phyloP scores from a whole-genome alignment of 2,113 vertebrate genomes.

The Trematocara stigmaticum region DNA sequence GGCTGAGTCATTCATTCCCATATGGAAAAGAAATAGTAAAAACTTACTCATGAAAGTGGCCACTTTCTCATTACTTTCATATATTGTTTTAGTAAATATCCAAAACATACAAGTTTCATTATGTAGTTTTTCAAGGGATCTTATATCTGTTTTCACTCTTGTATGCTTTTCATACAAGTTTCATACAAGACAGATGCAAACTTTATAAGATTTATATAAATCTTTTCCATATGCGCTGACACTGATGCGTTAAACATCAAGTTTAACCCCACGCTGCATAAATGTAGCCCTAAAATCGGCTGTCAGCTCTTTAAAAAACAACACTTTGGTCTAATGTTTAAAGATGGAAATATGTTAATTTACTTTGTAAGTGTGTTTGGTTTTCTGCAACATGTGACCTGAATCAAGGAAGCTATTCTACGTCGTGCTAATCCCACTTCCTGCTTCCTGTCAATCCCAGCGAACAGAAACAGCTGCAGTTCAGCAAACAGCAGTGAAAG shows the following conservation, averaged over 20 bases:
- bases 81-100: too few relatives aligned
- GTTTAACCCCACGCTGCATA: neutral
- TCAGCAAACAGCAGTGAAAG: neutral
- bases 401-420: neutral
- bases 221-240: too few relatives aligned
- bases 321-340: neutral
- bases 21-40: too few relatives aligned
- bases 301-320: neutral
- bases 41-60: too few relatives aligned
- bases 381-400: neutral
- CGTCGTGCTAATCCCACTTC: neutral
- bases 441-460: neutral
- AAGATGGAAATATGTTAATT: neutral
- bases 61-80: too few relatives aligned
- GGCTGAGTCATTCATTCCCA: neutral
- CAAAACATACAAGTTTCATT: too few relatives aligned
- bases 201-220: too few relatives aligned
- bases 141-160: too few relatives aligned
- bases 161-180: too few relatives aligned
- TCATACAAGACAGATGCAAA: too few relatives aligned
- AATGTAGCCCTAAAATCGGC: fast-evolving
- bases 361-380: neutral
- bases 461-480: neutral
- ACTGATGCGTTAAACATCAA: neutral
- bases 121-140: too few relatives aligned